phyloP scores from a whole-genome alignment of 2,888 invertebrate species.

The Azorinus chamasolen region DNA sequence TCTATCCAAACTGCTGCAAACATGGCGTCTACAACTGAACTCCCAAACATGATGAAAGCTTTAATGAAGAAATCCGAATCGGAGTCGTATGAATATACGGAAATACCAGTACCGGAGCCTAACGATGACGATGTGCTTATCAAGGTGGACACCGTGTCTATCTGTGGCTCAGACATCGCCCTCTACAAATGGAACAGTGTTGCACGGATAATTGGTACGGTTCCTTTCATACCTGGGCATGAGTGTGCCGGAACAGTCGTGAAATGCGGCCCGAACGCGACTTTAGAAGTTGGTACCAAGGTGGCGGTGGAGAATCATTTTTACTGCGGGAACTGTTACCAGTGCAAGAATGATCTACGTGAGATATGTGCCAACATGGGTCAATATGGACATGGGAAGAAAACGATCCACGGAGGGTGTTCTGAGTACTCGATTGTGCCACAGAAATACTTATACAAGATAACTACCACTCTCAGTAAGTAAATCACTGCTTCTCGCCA shows the following conservation, averaged over 20 bases:
- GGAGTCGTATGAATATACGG: slow-evolving; percentile 76
- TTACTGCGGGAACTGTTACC: slow-evolving; percentile 81
- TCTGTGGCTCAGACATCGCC: slow-evolving; percentile 83
- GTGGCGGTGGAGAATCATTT: slow-evolving; percentile 84
- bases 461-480: slow-evolving; percentile 77
- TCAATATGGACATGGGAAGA: slow-evolving; percentile 83
- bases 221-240: slow-evolving; percentile 84
- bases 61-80: slow-evolving; percentile 77
- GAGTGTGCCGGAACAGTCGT: slow-evolving; percentile 83
- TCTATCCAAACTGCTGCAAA: slow-evolving; percentile 18
- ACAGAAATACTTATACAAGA: slow-evolving; percentile 76
- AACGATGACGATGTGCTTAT: slow-evolving; percentile 80
- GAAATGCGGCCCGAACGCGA: slow-evolving; percentile 80
- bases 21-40: slow-evolving; percentile 40
- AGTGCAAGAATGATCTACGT: slow-evolving; percentile 75
- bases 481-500: too few species aligned
- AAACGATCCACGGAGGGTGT: slow-evolving; percentile 82
- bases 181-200: slow-evolving; percentile 82
- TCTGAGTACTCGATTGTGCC: slow-evolving; percentile 83
- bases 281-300: slow-evolving; percentile 72
- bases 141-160: slow-evolving; percentile 79
- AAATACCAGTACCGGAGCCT: slow-evolving; percentile 78
- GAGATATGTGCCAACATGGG: slow-evolving; percentile 83
- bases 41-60: slow-evolving; percentile 76
- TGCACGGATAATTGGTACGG: slow-evolving; percentile 80